Conservation (phyloP, 2,113 vertebrate species). For the Garra rufa region DNA sequence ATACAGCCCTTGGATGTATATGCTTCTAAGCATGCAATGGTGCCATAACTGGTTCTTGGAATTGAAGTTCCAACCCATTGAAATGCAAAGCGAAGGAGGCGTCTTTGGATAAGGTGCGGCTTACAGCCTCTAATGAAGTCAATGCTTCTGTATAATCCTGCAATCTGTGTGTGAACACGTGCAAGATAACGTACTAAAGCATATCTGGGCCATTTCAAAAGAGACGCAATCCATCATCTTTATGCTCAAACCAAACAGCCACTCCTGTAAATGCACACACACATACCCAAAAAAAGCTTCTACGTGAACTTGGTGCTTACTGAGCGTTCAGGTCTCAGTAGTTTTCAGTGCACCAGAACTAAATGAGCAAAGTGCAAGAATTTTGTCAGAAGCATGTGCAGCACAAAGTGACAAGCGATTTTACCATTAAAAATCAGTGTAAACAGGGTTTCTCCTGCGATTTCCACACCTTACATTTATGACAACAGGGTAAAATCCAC, state of each 20-base stretch:
- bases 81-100: background rate
- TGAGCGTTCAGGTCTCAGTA: background rate
- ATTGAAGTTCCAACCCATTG: slow-evolving; percentile 6
- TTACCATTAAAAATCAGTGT: slow-evolving; percentile 73
- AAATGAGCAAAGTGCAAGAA: background rate
- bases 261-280: slow-evolving; percentile 6
- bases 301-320: too few species aligned
- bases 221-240: slow-evolving; percentile 24
- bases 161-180: slow-evolving; percentile 14
- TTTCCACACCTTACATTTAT: slow-evolving; percentile 85
- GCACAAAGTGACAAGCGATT: slow-evolving; percentile 49
- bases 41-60: slow-evolving; percentile 16
- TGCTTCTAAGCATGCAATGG: slow-evolving; percentile 10
- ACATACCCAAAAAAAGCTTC: too few species aligned
- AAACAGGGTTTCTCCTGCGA: slow-evolving; percentile 74
- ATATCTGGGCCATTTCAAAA: background rate
- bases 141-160: slow-evolving; percentile 15
- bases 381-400: background rate
- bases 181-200: slow-evolving; percentile 29
- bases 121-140: background rate
- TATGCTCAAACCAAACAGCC: slow-evolving; percentile 1
- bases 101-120: slow-evolving; percentile 1
- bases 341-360: background rate
- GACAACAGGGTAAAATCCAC: slow-evolving; percentile 79
- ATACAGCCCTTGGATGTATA: slow-evolving; percentile 4